Evolutionary conservation across 2,888 invertebrate species (phyloP), one percentile per base, ranked within the genome.

Genomic region (Molanna angustata): DNA sequence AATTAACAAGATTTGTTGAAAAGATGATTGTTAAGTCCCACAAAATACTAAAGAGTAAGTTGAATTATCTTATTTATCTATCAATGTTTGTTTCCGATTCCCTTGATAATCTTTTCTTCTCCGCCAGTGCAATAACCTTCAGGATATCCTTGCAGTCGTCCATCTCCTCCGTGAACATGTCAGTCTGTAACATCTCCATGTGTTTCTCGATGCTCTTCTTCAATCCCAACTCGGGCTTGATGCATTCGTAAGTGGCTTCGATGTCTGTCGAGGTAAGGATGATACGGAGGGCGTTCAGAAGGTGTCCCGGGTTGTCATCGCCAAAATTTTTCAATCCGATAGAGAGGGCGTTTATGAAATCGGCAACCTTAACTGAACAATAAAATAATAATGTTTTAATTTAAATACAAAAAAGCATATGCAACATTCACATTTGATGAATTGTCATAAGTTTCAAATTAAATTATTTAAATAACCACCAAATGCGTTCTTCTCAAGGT

Each of bases 241-340:
- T 57, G 57, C 67, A 69, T 49, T 72, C 70, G 0, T 52, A 37
- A 2, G 72, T 22, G 1, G 68, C 62, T 0, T 53, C 57, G 0
- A 63, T 58, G 16, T 71, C 64, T 1, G 52, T 18, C 9, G 61
- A 61, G 0, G 67, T 65, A 0, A 69, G 35, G 2, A 74, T 56
- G 0, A 64, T 60, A 0, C 64, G 50, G 1, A 76, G 62, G 1
- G 71, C 62, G 50, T 64, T 63, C 1, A 76, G 65, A 0, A 74
- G 37, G 17, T 75, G 73, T 37, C 73, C 73, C 0, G 74, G 66
- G 1, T 67, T 63, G 0, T 65, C 64, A 31, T 70, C 67, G 1
- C 67, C 63, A 0, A 65, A 64, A 0, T 47, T 42, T 27, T 65
- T 65, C 1, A 76, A 56, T 32, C 67, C 65, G 0, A 62, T 60